Evolutionary conservation across 2,888 invertebrate species (phyloP).

Genomic region (Drosophila meridiana): DNA sequence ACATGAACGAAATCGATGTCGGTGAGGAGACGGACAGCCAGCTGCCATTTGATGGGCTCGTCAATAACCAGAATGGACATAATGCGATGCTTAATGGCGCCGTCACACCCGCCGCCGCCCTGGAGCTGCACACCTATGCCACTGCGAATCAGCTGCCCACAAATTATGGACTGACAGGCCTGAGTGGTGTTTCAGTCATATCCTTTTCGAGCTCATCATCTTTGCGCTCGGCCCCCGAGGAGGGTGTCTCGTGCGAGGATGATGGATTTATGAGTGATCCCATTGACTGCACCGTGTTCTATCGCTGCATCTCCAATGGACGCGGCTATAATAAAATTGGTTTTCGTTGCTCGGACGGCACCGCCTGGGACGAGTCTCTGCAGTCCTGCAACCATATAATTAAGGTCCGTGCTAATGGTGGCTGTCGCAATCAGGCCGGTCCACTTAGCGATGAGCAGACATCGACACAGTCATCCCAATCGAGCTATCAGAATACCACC

Average conservation of each 20-base stretch:
- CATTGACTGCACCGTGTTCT: slow-evolving; percentile 90
- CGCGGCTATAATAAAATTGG: slow-evolving; percentile 88
- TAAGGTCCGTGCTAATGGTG: slow-evolving; percentile 87
- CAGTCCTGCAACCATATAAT: slow-evolving; percentile 90
- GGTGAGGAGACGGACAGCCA: slow-evolving; percentile 52
- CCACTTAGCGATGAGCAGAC: slow-evolving; percentile 67
- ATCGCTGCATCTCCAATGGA: slow-evolving; percentile 90
- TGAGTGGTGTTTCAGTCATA: slow-evolving; percentile 84
- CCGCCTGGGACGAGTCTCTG: slow-evolving; percentile 90
- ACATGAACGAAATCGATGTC: slow-evolving; percentile 82
- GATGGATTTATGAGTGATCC: slow-evolving; percentile 91
- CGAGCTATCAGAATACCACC: slow-evolving; percentile 71
- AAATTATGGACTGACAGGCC: slow-evolving; percentile 81
- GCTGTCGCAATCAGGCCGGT: slow-evolving; percentile 78
- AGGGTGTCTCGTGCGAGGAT: slow-evolving; percentile 85
- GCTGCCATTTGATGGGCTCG: slow-evolving; percentile 63
- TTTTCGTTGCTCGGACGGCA: slow-evolving; percentile 90
- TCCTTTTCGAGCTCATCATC: slow-evolving; percentile 83
- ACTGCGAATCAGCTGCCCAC: slow-evolving; percentile 71
- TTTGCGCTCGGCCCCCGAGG: slow-evolving; percentile 67
- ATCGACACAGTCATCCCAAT: slow-evolving; percentile 74
- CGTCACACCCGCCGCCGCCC: slow-evolving; percentile 64
- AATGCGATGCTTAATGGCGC: slow-evolving; percentile 58
- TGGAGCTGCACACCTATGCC: slow-evolving; percentile 62
- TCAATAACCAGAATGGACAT: slow-evolving; percentile 49